Conservation (phyloP, 2,113 vertebrate species). For the Anas platyrhynchos region DNA sequence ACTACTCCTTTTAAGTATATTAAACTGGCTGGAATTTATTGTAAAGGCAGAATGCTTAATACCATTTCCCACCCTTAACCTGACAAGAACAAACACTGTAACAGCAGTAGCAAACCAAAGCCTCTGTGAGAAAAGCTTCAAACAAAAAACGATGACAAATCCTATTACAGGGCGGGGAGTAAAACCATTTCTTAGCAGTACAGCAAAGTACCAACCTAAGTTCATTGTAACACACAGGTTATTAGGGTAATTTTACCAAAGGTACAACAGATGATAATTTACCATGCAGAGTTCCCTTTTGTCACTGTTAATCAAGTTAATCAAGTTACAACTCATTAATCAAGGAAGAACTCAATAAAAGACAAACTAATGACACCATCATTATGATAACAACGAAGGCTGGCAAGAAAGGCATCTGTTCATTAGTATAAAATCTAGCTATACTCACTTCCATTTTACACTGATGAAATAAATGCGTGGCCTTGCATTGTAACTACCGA, state of each 20-base stretch:
- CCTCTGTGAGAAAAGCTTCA: neutral
- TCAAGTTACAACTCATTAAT: constrained; percentile 71
- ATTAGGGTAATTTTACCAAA: constrained; percentile 62
- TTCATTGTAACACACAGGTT: constrained; percentile 49
- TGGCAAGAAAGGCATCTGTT: constrained; percentile 57
- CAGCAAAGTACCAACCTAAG: constrained; percentile 38
- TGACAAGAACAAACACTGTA: rapidly evolving
- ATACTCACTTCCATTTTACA: neutral
- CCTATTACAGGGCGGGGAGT: neutral
- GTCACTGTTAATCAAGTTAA: constrained; percentile 73
- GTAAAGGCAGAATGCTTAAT: neutral
- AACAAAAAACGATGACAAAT: neutral
- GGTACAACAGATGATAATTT: constrained; percentile 73
- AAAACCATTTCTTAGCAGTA: constrained; percentile 57
- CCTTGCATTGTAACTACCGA: constrained; percentile 14
- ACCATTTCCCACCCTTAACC: neutral
- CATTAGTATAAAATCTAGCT: constrained; percentile 23
- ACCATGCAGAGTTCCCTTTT: constrained; percentile 56
- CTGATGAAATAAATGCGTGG: constrained; percentile 1
- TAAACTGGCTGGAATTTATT: neutral
- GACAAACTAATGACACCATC: constrained; percentile 69
- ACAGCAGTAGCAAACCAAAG: neutral
- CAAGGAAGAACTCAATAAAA: constrained; percentile 69
- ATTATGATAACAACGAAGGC: constrained; percentile 68
- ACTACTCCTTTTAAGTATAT: neutral